Evolutionary conservation across 1,140 invertebrate genomes (phyloP), one percentile per base, ranked within the genome.

Genomic region (Orussus abietinus): DNA sequence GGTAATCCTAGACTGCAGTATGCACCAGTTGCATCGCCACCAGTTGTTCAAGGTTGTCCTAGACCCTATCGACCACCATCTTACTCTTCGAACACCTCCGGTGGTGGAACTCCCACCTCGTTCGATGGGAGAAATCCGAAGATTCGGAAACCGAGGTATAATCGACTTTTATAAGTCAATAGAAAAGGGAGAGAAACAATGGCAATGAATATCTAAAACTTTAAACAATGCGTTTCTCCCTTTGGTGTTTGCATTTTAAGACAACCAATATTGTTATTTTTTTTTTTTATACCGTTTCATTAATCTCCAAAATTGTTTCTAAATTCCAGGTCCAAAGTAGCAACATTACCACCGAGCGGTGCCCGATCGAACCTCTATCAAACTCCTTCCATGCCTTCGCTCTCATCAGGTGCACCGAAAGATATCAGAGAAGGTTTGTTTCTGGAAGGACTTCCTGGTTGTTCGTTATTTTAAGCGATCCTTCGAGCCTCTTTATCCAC

Each of bases 341-440:
- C 56, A 48, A 54, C 66, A 22, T 58, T 70, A 35, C 64, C 65
- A 62, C 48, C 61, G 42, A 57, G 51, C 47, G 60, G 58, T 44
- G 42, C 42, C 26, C 53, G 68, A 47, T 48, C 66, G 49, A 69
- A 64, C 59, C 45, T 67, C 35, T 69, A 69, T 55, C 68, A 71
- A 43, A 55, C 60, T 52, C 52, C 66, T 66, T 67, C 64, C 55
- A 59, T 68, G 54, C 49, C 66, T 34, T 58, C 64, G 44, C 55
- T 69, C 12, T 61, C 60, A 47, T 60, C 62, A 12, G 64, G 55
- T 37, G 40, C 55, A 42, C 55, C 66, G 28, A 69, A 70, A 55
- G 65, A 72, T 52, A 66, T 67, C 42, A 62, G 64, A 70, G 66
- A 69, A 66, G 67, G 69, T 72, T n/a, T n/a, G n/a, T n/a, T n/a